A percentile compares a stretch with the other conserved stretches of the same genome.
These are phyloP conservation scores for Ctenoplectra terminalis DNA, from an alignment of 1,140 invertebrate genomes.

Conservation along the genomic window DNA sequence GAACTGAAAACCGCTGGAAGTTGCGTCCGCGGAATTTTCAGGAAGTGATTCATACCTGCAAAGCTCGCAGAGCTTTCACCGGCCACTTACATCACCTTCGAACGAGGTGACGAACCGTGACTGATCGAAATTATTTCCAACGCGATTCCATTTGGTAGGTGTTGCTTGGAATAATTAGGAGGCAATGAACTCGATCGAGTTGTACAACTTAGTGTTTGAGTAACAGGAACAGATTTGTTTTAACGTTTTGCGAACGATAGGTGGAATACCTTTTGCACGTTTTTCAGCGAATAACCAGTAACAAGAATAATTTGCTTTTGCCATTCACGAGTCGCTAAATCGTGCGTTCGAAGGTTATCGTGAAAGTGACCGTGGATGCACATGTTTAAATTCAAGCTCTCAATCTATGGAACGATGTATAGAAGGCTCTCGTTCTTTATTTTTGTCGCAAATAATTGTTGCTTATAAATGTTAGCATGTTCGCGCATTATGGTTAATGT, in stretches of 20 bases:
- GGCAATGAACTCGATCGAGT: not conserved
- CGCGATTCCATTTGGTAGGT: too few species aligned
- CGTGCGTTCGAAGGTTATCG: not conserved
- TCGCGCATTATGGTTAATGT: not conserved
- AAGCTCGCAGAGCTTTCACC: conserved; percentile 55
- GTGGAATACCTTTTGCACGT: not conserved
- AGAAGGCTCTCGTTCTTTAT: not conserved
- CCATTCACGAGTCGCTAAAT: not conserved
- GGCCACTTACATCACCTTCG: conserved; percentile 49
- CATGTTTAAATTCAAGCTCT: not conserved
- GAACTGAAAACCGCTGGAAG: conserved; percentile 27
- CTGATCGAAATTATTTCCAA: conserved; percentile 35
- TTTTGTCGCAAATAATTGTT: conserved; percentile 7
- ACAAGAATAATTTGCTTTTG: not conserved
- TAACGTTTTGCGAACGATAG: not conserved
- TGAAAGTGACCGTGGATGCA: not conserved
- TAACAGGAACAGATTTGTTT: not conserved
- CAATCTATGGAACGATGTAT: not conserved
- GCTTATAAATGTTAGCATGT: not conserved
- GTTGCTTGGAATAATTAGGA: not conserved
- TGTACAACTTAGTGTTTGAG: not conserved
- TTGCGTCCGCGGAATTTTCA: conserved; percentile 55
- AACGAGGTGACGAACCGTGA: conserved; percentile 49
- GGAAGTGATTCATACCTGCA: conserved; percentile 56
- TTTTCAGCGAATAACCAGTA: not conserved